Percentiles rank a stretch among this genome's conserved stretches.
Conservation (phyloP, 2,797 vertebrate species). For the Myotis vivesi region DNA sequence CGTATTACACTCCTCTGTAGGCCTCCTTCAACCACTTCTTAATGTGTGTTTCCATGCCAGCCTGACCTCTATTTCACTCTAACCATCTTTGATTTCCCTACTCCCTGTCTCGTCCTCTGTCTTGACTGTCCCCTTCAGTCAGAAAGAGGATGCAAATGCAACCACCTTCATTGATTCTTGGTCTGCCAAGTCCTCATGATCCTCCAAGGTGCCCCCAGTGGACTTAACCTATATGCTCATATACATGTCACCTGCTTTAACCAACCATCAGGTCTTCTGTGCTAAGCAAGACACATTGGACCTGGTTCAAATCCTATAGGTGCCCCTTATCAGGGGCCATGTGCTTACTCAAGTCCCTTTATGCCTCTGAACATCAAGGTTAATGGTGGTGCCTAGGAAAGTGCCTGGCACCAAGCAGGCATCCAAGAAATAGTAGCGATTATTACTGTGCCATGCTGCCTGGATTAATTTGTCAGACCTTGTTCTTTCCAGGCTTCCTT, state of each 20-base stretch:
- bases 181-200: accelerated
- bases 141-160: background rate
- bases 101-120: background rate
- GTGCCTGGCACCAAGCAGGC: background rate
- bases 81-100: background rate
- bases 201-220: too few relatives aligned
- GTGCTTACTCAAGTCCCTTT: background rate
- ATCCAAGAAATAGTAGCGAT: background rate
- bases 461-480: background rate
- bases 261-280: background rate
- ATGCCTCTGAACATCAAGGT: background rate
- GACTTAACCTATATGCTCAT: accelerated
- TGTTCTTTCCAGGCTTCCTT: background rate
- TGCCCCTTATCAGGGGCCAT: accelerated
- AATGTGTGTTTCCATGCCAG: background rate
- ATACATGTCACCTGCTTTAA: too few relatives aligned
- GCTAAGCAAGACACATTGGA: background rate
- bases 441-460: background rate
- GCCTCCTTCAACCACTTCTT: background rate
- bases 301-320: background rate
- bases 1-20: accelerated
- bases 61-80: accelerated
- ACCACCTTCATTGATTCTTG: accelerated
- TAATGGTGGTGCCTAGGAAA: background rate
- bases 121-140: background rate